These are phyloP conservation scores for Antechinus stuartii DNA, from an alignment of 2,113 vertebrate genomes.

Conservation along the genomic window DNA sequence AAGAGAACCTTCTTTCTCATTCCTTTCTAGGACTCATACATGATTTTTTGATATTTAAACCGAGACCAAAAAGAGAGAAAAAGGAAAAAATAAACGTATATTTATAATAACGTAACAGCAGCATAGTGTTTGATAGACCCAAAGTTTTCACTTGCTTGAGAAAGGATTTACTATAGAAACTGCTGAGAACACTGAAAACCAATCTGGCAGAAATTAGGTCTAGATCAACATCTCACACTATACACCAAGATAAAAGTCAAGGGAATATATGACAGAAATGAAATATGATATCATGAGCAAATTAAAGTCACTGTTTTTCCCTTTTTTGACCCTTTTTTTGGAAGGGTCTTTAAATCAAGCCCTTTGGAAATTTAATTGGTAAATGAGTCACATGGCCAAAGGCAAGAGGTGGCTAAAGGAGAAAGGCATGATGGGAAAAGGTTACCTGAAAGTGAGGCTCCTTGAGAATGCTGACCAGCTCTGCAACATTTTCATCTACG, in stretches of 20 bases:
- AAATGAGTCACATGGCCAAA: neutral
- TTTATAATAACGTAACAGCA: neutral
- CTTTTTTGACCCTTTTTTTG: no score
- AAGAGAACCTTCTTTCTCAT: no score
- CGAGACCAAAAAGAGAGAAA: no score
- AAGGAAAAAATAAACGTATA: no score
- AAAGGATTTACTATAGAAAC: neutral
- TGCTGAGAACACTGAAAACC: neutral
- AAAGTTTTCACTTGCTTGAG: neutral
- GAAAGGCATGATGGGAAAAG: neutral
- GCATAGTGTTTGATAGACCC: neutral
- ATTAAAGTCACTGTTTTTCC: neutral
- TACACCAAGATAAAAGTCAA: neutral
- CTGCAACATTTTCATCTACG: conserved; percentile 90
- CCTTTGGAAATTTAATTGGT: neutral
- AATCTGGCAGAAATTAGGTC: neutral
- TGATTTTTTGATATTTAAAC: no score
- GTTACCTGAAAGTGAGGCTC: conserved; percentile 97
- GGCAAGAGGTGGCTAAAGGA: neutral
- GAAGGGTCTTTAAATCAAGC: neutral
- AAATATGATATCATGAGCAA: neutral
- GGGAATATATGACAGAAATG: neutral
- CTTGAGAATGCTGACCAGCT: conserved; percentile 93
- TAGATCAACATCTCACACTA: neutral
- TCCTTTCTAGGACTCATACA: no score